Base-by-base conservation (phyloP, 2,113 vertebrate genomes). In the Acanthochromis polyacanthus region DNA sequence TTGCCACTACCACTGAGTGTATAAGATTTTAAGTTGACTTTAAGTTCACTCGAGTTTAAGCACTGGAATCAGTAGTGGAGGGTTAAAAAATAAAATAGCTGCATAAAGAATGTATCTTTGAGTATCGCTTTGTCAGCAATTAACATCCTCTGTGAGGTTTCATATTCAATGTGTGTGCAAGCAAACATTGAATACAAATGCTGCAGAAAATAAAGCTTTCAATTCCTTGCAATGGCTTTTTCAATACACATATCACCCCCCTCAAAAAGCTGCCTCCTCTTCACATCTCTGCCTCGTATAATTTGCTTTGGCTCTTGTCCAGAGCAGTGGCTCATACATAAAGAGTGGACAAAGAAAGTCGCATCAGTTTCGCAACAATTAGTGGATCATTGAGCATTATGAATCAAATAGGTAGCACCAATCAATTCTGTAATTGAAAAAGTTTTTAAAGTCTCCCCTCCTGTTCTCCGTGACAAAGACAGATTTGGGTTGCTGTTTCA, bases 381-480 rank as follows among this genome's bases (percentile, higher is more conserved):
- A 70, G 55, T 12, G 0, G 64, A 48, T 75, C 64, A 58, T 10
- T 74, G 55, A 56, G 50, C 55, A 58, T 45, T 75, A 20, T 59
- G 51, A 71, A 57, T 80, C 58, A 65, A 84, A 75, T 36, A 48
- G 0, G 62, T 8, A 12, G 53, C 40, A 50, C 60, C 5, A 59
- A 78, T 82, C 65, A 71, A 78, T 75, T 64, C 4, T 25, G 58
- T 45, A 80, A 81, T 71, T 61, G 67, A 62, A 85, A 77, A 80
- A 43, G 40, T 70, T 73, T 78, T 65, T 23, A 61, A 65, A 65
- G 23, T 38, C 15, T 19, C 22, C 14, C 15, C 43, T 57, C 30
- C 6, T 17, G 36, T 48, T 67, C 25, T 30, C 36, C 60, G 14
- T 25, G 63, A 74, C 30, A 58, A 25, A 79, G 48, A 64, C 36